Conservation (phyloP, 2,797 vertebrate species). For the Poeciliopsis infans region DNA sequence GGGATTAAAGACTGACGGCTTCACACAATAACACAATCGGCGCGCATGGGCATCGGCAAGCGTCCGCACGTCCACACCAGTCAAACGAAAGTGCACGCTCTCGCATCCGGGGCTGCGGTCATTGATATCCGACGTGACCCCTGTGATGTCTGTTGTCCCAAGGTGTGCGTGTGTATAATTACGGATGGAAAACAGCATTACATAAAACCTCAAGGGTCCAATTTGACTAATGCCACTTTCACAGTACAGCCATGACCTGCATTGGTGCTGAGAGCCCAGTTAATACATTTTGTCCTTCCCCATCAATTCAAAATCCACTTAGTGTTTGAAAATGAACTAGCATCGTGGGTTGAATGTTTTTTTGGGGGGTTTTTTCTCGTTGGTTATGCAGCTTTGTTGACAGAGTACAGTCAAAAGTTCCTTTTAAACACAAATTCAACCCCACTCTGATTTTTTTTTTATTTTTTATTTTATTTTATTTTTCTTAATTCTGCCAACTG, state of each 20-base stretch:
- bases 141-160: constrained; percentile 14
- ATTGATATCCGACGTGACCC: constrained; percentile 52
- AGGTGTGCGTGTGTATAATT: constrained; percentile 19
- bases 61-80: background rate
- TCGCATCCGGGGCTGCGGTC: constrained; percentile 25
- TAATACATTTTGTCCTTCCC: constrained; percentile 69
- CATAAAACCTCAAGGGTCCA: constrained; percentile 63
- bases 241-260: constrained; percentile 55
- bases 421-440: constrained; percentile 50
- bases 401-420: constrained; percentile 55
- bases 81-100: constrained; percentile 1
- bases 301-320: constrained; percentile 61
- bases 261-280: constrained; percentile 54
- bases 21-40: constrained; percentile 80
- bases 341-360: constrained; percentile 49
- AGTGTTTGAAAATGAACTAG: constrained; percentile 63
- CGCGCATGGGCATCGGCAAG: constrained; percentile 37
- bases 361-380: constrained; percentile 22
- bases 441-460: constrained; percentile 32
- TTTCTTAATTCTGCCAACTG: constrained; percentile 51
- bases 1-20: constrained; percentile 79
- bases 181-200: constrained; percentile 63
- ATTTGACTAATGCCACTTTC: constrained; percentile 70
- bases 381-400: constrained; percentile 44
- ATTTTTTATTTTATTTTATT: constrained; percentile 15